A percentile compares a stretch with the other conserved stretches of the same genome.
Evolutionary conservation across 2,113 vertebrate species (phyloP).

Genomic region (Psophia crepitans): DNA sequence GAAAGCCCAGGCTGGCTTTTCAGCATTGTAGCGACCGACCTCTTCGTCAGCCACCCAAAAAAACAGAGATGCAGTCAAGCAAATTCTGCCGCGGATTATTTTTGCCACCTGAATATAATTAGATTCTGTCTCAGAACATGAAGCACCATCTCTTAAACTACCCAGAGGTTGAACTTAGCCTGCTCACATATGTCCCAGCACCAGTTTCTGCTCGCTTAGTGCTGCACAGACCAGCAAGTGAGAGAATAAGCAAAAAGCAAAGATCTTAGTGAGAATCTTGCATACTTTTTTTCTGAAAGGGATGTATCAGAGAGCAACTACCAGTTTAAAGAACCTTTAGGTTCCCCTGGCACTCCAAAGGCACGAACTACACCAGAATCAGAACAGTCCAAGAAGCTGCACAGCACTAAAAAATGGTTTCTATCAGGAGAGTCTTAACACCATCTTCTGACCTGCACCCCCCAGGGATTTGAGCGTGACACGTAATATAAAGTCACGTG

Average conservation of each 20-base stretch:
- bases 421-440: background rate
- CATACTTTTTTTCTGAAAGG: background rate
- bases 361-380: background rate
- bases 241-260: background rate
- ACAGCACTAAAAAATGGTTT: background rate
- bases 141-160: background rate
- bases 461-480: background rate
- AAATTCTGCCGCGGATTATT: background rate
- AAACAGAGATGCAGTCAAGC: background rate
- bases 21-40: background rate
- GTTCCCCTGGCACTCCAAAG: background rate
- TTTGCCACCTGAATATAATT: background rate
- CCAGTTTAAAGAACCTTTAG: background rate
- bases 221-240: background rate
- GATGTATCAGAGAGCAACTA: background rate
- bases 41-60: background rate
- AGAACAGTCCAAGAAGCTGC: background rate
- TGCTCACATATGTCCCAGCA: background rate
- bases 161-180: background rate
- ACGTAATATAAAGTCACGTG: fast-evolving
- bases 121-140: background rate
- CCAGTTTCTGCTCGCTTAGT: background rate
- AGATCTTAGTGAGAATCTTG: background rate
- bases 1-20: background rate
- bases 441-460: background rate